These are phyloP conservation scores for Trachelus iudaicus DNA, from an alignment of 2,888 invertebrate genomes.

Conservation along the genomic window DNA sequence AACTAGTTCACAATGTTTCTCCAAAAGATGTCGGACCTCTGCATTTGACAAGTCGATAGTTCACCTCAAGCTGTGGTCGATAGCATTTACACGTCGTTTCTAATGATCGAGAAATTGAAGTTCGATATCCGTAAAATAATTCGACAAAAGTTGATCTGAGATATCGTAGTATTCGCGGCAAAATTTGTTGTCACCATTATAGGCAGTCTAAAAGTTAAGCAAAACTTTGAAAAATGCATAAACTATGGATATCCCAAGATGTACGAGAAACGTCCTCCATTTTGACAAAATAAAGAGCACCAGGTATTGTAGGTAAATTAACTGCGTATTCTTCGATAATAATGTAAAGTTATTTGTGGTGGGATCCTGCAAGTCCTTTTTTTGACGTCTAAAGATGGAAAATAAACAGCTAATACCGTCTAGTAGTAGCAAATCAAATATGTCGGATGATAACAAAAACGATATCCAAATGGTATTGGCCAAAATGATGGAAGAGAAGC, in stretches of 20 bases:
- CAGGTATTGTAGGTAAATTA: conserved; percentile 21
- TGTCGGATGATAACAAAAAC: conserved; percentile 13
- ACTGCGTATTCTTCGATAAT: conserved; percentile 4
- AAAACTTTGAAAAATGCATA: background rate
- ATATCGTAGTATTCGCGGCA: conserved; percentile 52
- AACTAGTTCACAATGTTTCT: background rate
- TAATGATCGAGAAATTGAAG: conserved; percentile 60
- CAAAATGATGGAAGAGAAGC: conserved; percentile 61
- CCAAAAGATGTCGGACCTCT: background rate
- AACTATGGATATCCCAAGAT: conserved; percentile 22
- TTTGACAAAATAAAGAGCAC: conserved; percentile 36
- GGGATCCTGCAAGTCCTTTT: conserved; percentile 1
- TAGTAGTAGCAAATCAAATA: conserved; percentile 15
- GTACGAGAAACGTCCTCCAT: conserved; percentile 38
- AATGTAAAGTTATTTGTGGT: background rate
- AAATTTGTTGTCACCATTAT: conserved; percentile 40
- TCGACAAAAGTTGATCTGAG: conserved; percentile 46
- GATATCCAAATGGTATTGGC: conserved; percentile 47
- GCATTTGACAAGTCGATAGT: conserved; percentile 43
- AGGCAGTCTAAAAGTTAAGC: conserved; percentile 3
- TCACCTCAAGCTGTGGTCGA: conserved; percentile 51
- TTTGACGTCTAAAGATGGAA: conserved; percentile 21
- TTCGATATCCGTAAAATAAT: conserved; percentile 60
- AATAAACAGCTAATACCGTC: conserved; percentile 24
- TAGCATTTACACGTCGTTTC: conserved; percentile 49